phyloP scores from a whole-genome alignment of 2,888 invertebrate genomes.

The Tanytarsus gracilentus region DNA sequence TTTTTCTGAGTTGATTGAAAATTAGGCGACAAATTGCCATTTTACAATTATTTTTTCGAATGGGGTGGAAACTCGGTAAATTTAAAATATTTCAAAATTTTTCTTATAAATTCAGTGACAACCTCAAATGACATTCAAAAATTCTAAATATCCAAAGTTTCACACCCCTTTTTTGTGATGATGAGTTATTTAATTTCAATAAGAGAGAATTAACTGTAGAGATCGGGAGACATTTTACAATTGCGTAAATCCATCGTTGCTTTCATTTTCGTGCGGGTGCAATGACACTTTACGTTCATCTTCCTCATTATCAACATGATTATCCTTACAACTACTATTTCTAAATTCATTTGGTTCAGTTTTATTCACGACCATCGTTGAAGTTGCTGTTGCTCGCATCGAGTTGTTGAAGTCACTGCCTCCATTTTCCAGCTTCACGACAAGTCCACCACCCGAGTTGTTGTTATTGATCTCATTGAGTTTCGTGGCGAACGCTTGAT shows the following conservation, averaged over 20 bases:
- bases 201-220: background rate
- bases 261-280: slow-evolving; percentile 8
- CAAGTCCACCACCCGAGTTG: slow-evolving; percentile 13
- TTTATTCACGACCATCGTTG: slow-evolving; percentile 7
- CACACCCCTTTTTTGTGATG: no score
- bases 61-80: no score
- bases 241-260: slow-evolving; percentile 28
- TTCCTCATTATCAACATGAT: slow-evolving; percentile 12
- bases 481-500: slow-evolving; percentile 1
- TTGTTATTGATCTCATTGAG: slow-evolving; percentile 28
- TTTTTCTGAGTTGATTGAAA: no score
- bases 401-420: slow-evolving; percentile 2
- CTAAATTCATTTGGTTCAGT: slow-evolving; percentile 30
- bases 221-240: slow-evolving; percentile 20
- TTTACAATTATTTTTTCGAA: no score
- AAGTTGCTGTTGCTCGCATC: slow-evolving; percentile 19
- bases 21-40: no score
- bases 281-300: slow-evolving; percentile 13
- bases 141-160: no score
- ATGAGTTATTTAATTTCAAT: background rate
- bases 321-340: slow-evolving; percentile 22
- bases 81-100: no score
- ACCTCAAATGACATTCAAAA: no score
- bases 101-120: no score
- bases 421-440: slow-evolving; percentile 24